Evolutionary conservation across 2,888 invertebrate genomes (phyloP), one percentile per base, ranked within the genome.

Genomic region (Leucoma salicis): DNA sequence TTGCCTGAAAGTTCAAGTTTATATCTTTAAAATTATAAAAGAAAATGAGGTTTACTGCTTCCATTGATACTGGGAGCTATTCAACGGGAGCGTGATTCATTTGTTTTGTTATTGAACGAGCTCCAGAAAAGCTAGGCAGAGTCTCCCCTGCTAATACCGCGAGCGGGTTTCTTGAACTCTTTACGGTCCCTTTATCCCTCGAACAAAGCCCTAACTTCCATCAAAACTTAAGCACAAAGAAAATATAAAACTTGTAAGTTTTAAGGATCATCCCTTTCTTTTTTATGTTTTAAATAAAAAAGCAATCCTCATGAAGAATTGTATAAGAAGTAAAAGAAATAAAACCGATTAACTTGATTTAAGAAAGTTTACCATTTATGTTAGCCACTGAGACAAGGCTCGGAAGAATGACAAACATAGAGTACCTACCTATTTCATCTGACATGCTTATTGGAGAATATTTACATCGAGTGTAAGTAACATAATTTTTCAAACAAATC

Each of bases 191-290:
- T 62, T 52, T 49, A 49, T 57, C 50, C 65, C 46, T 62, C 53
- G 74, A 82, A 81, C 79, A 82, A 82, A 78, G 74, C 63, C 63
- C 53, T 21, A 76, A 79, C 72, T 83, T 78, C 71, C 68, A 76
- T 78, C 74, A 81, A 81, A 81, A 75, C 65, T 60, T 59, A 76
- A 76, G 75, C 69, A 77, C 72, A 78, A 81, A 78, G 74, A 76
- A 76, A 78, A 77, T 77, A 78, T 70, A 77, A 79, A 82, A 81
- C 77, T 82, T 77, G 71, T 69, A 78, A 81, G 74, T 82, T 82
- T 72, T 75, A 76, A 77, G 77, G 75, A 76, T 78, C 57, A 81
- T 81, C 78, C 78, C 63, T 75, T 79, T 75, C 67, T 70, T 70
- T 71, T 65, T 28, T 29, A 8, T 63, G 57, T 57, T 72, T 78